Evolutionary conservation across 2,797 vertebrate species (phyloP).

Genomic region (Pseudochirops corinnae): DNA sequence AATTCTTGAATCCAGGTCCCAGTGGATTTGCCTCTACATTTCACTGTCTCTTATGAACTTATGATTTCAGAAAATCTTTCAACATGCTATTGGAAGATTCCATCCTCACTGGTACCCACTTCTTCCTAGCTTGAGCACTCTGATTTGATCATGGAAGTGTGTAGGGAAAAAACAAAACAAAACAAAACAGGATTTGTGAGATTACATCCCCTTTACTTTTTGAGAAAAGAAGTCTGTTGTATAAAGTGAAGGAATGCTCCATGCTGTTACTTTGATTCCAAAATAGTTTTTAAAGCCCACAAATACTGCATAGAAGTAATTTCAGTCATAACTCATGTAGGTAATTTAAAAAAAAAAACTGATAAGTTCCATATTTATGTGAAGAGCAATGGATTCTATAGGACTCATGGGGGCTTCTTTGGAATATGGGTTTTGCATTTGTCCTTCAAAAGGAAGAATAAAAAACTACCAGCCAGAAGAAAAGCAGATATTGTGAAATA

Average conservation of each 20-base stretch:
- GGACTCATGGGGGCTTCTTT: not conserved
- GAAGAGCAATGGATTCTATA: not conserved
- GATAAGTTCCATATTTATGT: not conserved
- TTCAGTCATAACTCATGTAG: not conserved
- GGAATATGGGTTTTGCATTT: not conserved
- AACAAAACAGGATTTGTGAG: not conserved
- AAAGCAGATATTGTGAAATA: not conserved
- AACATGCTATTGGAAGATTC: not conserved
- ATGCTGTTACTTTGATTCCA: not conserved
- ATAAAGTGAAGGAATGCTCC: not conserved
- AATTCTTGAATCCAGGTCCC: not conserved
- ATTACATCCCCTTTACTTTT: not conserved
- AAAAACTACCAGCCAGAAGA: not conserved
- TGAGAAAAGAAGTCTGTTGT: not conserved
- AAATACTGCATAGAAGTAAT: not conserved
- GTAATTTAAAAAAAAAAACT: not conserved
- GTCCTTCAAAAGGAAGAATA: not conserved
- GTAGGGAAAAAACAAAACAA: not conserved
- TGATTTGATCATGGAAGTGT: not conserved
- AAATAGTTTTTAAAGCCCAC: not conserved
- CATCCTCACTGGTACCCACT: not conserved
- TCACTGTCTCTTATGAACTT: not conserved
- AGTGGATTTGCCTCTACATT: not conserved
- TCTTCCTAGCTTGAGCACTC: not conserved
- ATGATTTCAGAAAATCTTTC: not conserved